A percentile compares a stretch with the other conserved stretches of the same genome.
Evolutionary conservation across 2,888 invertebrate species (phyloP).

Genomic region (Perizoma affinitatum): DNA sequence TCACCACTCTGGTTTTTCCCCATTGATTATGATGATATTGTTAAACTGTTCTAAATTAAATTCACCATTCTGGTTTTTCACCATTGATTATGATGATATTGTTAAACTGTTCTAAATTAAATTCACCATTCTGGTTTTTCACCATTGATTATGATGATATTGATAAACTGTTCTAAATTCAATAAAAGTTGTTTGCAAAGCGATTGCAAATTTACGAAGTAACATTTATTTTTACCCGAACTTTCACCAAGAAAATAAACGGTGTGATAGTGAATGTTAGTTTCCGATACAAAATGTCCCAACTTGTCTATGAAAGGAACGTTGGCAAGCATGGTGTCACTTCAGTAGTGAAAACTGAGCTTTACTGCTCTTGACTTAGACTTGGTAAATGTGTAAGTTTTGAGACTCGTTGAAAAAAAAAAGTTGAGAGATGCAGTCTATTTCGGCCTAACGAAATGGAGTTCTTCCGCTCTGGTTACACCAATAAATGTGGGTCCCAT

Average conservation of each 20-base stretch:
- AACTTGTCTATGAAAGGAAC: conserved; percentile 47
- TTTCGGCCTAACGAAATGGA: too few relatives aligned
- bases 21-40: not conserved
- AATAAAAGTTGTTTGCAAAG: not conserved
- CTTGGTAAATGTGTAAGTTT: not conserved
- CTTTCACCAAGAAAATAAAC: conserved; percentile 27
- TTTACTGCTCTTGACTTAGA: not conserved
- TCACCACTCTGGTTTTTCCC: too few relatives aligned
- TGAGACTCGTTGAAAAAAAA: too few relatives aligned
- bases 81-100: not conserved
- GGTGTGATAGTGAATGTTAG: conserved; percentile 40
- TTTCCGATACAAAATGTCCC: conserved; percentile 45
- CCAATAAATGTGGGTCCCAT: too few relatives aligned
- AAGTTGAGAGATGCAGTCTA: too few relatives aligned
- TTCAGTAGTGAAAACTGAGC: not conserved
- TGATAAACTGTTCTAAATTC: not conserved
- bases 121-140: too few relatives aligned
- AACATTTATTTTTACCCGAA: conserved; percentile 20
- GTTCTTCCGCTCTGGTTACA: too few relatives aligned
- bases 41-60: conserved; percentile 5
- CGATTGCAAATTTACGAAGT: conserved; percentile 8
- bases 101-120: conserved; percentile 3
- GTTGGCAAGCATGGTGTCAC: not conserved
- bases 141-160: not conserved
- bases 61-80: too few relatives aligned